Evolutionary conservation across 2,888 invertebrate genomes (phyloP), one percentile per base, ranked within the genome.

Genomic region (Spisula solida): DNA sequence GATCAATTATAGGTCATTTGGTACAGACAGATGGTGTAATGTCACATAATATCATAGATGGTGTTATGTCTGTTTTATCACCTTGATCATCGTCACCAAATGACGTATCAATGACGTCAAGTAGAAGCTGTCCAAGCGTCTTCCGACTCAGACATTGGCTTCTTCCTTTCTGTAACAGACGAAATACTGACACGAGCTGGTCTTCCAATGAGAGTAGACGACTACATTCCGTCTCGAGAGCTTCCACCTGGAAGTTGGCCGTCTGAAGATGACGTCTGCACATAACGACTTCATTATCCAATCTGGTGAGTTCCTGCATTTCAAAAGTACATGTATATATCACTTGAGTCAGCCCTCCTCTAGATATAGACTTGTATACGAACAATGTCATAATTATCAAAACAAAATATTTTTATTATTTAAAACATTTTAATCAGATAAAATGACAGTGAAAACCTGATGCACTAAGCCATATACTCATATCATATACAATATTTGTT

Each of bases 151-250:
- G 75, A 85, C 92, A 92, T 86, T 91, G 92, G 55, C 87, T 91
- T 31, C 93, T 92, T 0, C 93, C 93, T 78, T 93, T 92, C 89
- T 93, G 92, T 16, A 94, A 86, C 34, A 94, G 88, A 55, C 88
- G 91, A 41, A 94, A 92, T 16, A 94, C 93, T 0, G 93, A 93
- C 12, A 93, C 93, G 2, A 94, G 91, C 56, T 94, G 94, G 78
- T 94, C 94, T 80, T 94, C 94, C 86, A 94, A 90, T 14, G 94
- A 81, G 31, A 94, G 85, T 81, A 94, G 85, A 78, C 94, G 93
- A 84, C 94, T 92, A n/a, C 94, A 94, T 51, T 94, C 94, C 20
- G 93, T 94, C 85, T 94, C 94, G 29, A 94, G 90, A n/a, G 94
- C 94, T 86, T 94, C 94, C 16, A 94, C 89, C 84, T 94, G 94